phyloP scores from a whole-genome alignment of 2,888 invertebrate species.

The Merodon equestris region DNA sequence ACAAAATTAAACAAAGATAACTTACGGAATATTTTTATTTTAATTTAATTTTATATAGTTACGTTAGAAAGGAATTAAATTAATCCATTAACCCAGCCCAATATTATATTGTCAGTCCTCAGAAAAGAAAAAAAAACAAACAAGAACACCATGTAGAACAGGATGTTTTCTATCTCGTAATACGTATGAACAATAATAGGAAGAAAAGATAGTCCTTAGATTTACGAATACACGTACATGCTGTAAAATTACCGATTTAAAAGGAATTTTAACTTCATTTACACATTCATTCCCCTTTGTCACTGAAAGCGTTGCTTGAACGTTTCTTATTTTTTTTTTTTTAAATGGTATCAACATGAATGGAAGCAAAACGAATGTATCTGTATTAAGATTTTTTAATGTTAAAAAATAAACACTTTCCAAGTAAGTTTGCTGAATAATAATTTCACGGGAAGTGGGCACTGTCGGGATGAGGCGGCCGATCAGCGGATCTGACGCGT shows the following conservation, averaged over 20 bases:
- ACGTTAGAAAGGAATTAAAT: slow-evolving; percentile 57
- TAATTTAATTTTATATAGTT: slow-evolving; percentile 59
- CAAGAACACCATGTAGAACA: slow-evolving; percentile 11
- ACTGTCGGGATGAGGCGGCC: too few species aligned
- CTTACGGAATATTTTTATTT: slow-evolving; percentile 59
- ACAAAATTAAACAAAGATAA: slow-evolving; percentile 38
- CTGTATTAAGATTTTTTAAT: slow-evolving; percentile 65
- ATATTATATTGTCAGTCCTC: slow-evolving; percentile 51
- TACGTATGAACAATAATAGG: slow-evolving; percentile 36
- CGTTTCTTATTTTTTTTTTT: slow-evolving; percentile 5
- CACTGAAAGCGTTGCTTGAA: not conserved
- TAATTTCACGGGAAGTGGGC: too few species aligned
- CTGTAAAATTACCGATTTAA: slow-evolving; percentile 25
- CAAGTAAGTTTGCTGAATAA: slow-evolving; percentile 20
- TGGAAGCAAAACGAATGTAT: slow-evolving; percentile 59
- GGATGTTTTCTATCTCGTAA: slow-evolving; percentile 30
- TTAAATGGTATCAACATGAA: slow-evolving; percentile 32
- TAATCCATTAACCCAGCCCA: slow-evolving; percentile 67
- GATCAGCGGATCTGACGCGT: too few species aligned
- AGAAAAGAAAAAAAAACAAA: slow-evolving; percentile 43
- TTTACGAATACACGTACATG: slow-evolving; percentile 34
- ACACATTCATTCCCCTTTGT: slow-evolving; percentile 29
- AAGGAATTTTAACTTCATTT: slow-evolving; percentile 23
- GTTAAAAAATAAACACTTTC: slow-evolving; percentile 58
- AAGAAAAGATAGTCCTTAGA: slow-evolving; percentile 42